Evolutionary conservation across 2,113 vertebrate genomes (phyloP).

Genomic region (Tenrec ecaudatus): DNA sequence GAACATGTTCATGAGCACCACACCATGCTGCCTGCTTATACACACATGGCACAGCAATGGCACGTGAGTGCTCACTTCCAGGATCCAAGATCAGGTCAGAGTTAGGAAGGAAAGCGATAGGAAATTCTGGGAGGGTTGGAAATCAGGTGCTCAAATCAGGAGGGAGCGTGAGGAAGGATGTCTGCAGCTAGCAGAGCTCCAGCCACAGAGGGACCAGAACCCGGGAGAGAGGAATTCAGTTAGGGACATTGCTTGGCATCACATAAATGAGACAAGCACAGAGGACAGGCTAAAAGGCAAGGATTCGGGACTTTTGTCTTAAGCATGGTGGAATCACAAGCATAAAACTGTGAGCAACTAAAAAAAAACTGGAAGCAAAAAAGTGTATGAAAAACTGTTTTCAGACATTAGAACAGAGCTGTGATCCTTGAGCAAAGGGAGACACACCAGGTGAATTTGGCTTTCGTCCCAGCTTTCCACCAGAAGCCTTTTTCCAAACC

Average conservation of each 20-base stretch:
- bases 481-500: neutral
- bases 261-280: neutral
- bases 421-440: slow-evolving; percentile 28
- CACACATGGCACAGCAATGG: neutral
- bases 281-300: neutral
- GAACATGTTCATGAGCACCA: neutral
- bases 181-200: neutral
- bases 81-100: neutral
- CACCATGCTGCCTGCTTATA: neutral
- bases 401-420: neutral
- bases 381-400: too few species aligned
- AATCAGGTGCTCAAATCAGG: neutral
- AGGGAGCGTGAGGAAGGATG: neutral
- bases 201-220: neutral
- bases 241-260: neutral
- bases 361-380: neutral
- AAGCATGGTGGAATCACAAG: neutral
- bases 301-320: neutral
- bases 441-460: neutral
- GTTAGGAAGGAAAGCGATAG: neutral
- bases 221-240: neutral
- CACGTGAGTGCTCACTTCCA: neutral
- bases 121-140: neutral
- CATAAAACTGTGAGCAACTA: neutral
- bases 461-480: neutral